A percentile compares a stretch with the other conserved stretches of the same genome.
These are phyloP conservation scores for Leuctra nigra DNA, from an alignment of 2,888 invertebrate genomes.

Conservation along the genomic window DNA sequence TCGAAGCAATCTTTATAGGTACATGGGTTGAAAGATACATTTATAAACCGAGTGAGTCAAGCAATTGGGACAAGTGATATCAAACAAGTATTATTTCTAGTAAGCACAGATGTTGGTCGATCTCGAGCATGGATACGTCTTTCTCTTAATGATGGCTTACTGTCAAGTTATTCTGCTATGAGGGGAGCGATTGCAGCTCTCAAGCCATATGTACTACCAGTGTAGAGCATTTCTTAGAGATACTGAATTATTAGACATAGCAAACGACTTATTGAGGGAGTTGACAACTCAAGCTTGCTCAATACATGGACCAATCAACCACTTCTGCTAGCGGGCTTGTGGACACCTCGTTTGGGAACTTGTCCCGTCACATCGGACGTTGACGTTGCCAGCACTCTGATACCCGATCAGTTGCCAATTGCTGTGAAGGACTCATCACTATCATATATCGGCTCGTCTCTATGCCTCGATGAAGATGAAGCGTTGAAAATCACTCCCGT, in stretches of 20 bases:
- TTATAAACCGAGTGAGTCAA: constrained; percentile 69
- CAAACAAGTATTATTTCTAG: constrained; percentile 64
- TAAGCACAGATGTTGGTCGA: constrained; percentile 83
- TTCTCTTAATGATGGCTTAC: constrained; percentile 78
- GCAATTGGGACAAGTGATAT: constrained; percentile 59
- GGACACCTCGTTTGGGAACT: constrained; percentile 71
- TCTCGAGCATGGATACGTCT: constrained; percentile 88
- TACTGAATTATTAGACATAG: constrained; percentile 68
- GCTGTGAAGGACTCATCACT: constrained; percentile 2
- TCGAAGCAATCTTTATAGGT: constrained; percentile 90
- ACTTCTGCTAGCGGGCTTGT: constrained; percentile 74
- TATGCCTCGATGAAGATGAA: constrained; percentile 61
- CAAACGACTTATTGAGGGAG: constrained; percentile 66
- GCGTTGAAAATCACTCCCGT: constrained; percentile 51
- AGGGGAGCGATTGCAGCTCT: constrained; percentile 67
- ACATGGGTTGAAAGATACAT: constrained; percentile 82
- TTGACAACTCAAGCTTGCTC: constrained; percentile 72
- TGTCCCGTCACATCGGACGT: constrained; percentile 55
- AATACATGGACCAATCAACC: constrained; percentile 86
- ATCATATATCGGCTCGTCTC: too few species aligned
- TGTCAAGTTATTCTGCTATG: constrained; percentile 83
- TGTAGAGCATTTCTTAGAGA: constrained; percentile 77
- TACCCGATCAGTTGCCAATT: not conserved
- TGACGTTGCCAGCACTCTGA: constrained; percentile 59
- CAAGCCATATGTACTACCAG: constrained; percentile 77